Evolutionary conservation across 2,888 invertebrate species (phyloP).

Genomic region (Euplagia quadripunctaria): DNA sequence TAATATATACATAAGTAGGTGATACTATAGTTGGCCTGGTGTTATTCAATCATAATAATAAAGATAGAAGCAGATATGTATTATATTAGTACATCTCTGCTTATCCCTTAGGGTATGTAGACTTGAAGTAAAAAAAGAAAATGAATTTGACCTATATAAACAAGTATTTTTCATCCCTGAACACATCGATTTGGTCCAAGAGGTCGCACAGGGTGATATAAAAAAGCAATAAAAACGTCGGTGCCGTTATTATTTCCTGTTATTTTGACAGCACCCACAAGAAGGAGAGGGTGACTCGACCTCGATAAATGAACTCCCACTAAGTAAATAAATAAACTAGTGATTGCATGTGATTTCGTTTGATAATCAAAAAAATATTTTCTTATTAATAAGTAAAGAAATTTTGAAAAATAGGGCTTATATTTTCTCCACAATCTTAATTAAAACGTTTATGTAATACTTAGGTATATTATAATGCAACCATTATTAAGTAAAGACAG

Average conservation of each 20-base stretch:
- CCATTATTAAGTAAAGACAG: too few relatives aligned
- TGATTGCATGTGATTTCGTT: background rate
- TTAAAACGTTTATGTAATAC: too few relatives aligned
- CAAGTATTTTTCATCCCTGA: conserved; percentile 22
- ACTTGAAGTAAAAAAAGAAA: background rate
- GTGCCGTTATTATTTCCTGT: conserved; percentile 59
- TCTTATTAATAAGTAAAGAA: background rate
- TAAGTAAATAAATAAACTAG: conserved; percentile 34
- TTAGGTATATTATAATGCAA: too few relatives aligned
- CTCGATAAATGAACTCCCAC: conserved; percentile 23
- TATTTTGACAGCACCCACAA: conserved; percentile 47
- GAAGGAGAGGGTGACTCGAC: background rate
- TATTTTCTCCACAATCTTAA: too few relatives aligned
- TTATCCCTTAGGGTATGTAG: too few relatives aligned
- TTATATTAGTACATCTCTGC: too few relatives aligned
- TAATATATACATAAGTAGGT: too few relatives aligned
- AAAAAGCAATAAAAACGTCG: conserved; percentile 57
- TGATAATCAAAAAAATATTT: background rate
- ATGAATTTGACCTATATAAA: conserved; percentile 19
- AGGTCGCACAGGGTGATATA: conserved; percentile 46
- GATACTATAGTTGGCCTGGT: too few relatives aligned
- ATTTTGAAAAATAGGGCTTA: too few relatives aligned
- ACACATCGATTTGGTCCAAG: conserved; percentile 35
- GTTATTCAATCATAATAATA: too few relatives aligned
- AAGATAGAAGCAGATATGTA: too few relatives aligned